Base-by-base conservation (phyloP, 2,113 vertebrate genomes). In the Mastomys natalensis region DNA sequence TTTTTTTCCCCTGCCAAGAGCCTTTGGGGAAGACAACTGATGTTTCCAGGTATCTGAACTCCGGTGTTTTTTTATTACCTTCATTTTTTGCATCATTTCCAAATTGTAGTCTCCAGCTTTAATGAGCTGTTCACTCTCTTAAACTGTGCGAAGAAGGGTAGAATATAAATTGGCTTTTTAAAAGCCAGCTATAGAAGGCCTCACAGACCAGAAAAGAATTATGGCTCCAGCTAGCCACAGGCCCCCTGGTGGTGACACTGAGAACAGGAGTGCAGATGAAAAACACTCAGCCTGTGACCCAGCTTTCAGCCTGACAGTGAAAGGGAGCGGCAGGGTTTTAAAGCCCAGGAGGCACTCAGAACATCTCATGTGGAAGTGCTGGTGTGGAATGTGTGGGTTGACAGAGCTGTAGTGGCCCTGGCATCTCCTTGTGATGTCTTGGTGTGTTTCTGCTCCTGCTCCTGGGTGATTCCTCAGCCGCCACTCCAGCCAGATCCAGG, bases 61-160 rank as follows among this genome's bases (percentile, higher is more conserved):
- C 58, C 8, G 17, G 26, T 96, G 48, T 85, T 90, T 72, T 72
- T 95, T 94, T 66, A 81, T 90, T 90, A 93, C 93, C 43, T 95
- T 87, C 73, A 77, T 58, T 34, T 97, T 96, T 95, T 87, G 62
- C 53, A 88, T 95, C 81, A 53, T 90, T 89, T 90, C 93, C 96
- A 81, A 97, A 87, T 62, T 10, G 64, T 13, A 80, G 68, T 92
- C 91, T 96, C 66, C 48, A 93, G 40, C 70, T 48, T 93, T 76
- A 97, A 64, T 5, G 0, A 89, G 40, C 85, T 80, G 24, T 92
- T 93, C 62, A 45, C 26, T 90, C 55, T 73, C 72, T 84, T 84
- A 70, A 64, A 90, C 62, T 77, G 34, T 77, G 24, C 80, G 62
- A 93, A 86, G 48, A 26, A 82, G 60, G 51, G 24, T 45, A 89